These are phyloP conservation scores for Hipposideros larvatus DNA, from an alignment of 2,797 vertebrate genomes.

Conservation along the genomic window DNA sequence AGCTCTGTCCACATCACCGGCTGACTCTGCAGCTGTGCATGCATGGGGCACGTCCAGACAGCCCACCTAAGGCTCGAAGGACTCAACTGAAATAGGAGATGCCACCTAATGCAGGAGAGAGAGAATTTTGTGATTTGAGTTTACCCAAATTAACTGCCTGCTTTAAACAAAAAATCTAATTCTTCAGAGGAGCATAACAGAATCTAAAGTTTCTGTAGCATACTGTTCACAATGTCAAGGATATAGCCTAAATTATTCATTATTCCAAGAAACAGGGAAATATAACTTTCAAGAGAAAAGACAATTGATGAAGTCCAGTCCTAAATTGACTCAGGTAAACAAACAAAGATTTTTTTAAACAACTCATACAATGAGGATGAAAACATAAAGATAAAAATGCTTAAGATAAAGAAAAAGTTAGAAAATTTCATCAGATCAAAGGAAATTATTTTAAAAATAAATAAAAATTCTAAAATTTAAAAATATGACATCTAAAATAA, in stretches of 20 bases:
- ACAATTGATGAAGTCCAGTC: neutral
- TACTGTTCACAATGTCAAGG: neutral
- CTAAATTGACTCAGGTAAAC: neutral
- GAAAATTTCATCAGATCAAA: neutral
- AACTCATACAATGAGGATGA: neutral
- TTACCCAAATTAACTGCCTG: neutral
- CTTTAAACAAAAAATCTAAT: neutral
- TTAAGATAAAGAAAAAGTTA: neutral
- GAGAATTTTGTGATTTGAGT: neutral
- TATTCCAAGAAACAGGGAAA: neutral
- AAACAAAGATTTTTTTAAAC: neutral
- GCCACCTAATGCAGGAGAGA: neutral
- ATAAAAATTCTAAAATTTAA: slow-evolving; percentile 3
- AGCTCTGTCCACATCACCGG: neutral
- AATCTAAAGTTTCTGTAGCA: neutral
- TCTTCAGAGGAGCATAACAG: neutral
- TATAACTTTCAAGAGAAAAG: neutral
- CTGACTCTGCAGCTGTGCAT: rapidly evolving
- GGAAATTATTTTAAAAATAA: neutral
- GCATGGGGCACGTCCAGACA: too few relatives aligned
- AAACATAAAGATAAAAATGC: neutral
- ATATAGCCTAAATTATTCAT: neutral
- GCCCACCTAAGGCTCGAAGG: neutral
- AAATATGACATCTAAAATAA: neutral
- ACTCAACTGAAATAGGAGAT: neutral